Percentiles rank a stretch among this genome's conserved stretches.
These are phyloP conservation scores for Macropodus opercularis DNA, from an alignment of 2,797 vertebrate genomes.

Conservation along the genomic window DNA sequence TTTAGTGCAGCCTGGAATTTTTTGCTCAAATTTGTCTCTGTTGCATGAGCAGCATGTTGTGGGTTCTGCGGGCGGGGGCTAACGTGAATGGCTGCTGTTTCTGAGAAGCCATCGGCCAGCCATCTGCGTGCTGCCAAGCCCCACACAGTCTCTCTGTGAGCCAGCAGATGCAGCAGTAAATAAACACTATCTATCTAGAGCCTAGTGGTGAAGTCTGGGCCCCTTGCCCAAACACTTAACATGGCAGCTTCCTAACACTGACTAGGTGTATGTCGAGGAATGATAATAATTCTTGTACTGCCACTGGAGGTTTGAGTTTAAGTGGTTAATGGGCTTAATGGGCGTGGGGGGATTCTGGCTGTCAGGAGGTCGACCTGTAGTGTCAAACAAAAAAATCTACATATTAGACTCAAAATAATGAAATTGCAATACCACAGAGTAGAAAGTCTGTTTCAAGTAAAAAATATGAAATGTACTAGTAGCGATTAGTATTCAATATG, in stretches of 20 bases:
- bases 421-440: no score
- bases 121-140: constrained; percentile 63
- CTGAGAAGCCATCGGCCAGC: constrained; percentile 31
- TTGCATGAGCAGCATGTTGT: constrained; percentile 13
- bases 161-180: constrained; percentile 73
- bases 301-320: constrained; percentile 22
- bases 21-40: constrained; percentile 2
- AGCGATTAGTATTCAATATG: no score
- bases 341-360: background rate
- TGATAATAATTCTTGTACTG: constrained; percentile 38
- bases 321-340: constrained; percentile 46
- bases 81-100: constrained; percentile 19
- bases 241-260: constrained; percentile 50
- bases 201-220: constrained; percentile 27
- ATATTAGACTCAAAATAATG: no score
- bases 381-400: no score
- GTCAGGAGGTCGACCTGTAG: no score
- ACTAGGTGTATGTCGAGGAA: constrained; percentile 60
- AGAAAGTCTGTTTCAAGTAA: no score
- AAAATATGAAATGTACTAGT: no score
- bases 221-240: constrained; percentile 47
- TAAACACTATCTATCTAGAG: constrained; percentile 70
- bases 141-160: constrained; percentile 30
- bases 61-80: constrained; percentile 10
- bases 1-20: background rate